A percentile compares a stretch with the other conserved stretches of the same genome.
These are phyloP conservation scores for Fragum sueziense DNA, from an alignment of 2,888 invertebrate species.

Conservation along the genomic window DNA sequence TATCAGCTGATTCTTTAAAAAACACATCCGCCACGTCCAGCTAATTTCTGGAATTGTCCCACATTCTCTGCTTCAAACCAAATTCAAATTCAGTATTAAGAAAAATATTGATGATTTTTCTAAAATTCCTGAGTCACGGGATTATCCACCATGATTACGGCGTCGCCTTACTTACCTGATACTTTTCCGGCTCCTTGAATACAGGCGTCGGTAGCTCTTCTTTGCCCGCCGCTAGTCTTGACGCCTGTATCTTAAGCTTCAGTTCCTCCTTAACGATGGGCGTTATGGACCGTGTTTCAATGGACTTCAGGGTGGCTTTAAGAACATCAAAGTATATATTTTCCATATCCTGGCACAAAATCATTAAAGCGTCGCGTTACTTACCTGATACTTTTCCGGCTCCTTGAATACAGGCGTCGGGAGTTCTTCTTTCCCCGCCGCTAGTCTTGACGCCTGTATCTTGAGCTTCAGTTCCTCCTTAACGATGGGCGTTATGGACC, in stretches of 20 bases:
- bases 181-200: constrained; percentile 55
- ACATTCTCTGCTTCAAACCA: too few relatives aligned
- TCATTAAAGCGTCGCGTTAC: too few relatives aligned
- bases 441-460: constrained; percentile 48
- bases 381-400: constrained; percentile 47
- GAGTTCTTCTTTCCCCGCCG: constrained; percentile 49
- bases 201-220: constrained; percentile 48
- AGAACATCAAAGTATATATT: not conserved
- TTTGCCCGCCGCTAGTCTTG: constrained; percentile 48
- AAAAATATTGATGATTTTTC: too few relatives aligned
- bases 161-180: constrained; percentile 37
- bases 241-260: constrained; percentile 54
- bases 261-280: constrained; percentile 74
- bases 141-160: too few relatives aligned
- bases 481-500: constrained; percentile 62
- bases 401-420: constrained; percentile 52
- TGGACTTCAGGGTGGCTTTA: not conserved
- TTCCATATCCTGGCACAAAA: too few relatives aligned
- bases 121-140: too few relatives aligned
- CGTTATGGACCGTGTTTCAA: constrained; percentile 35
- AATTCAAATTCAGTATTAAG: too few relatives aligned
- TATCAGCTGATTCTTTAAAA: too few relatives aligned
- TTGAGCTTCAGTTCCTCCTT: constrained; percentile 71
- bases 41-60: too few relatives aligned
- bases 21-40: too few relatives aligned